Evolutionary conservation across 1,140 invertebrate genomes (phyloP).

Genomic region (Palaemon carinicauda): DNA sequence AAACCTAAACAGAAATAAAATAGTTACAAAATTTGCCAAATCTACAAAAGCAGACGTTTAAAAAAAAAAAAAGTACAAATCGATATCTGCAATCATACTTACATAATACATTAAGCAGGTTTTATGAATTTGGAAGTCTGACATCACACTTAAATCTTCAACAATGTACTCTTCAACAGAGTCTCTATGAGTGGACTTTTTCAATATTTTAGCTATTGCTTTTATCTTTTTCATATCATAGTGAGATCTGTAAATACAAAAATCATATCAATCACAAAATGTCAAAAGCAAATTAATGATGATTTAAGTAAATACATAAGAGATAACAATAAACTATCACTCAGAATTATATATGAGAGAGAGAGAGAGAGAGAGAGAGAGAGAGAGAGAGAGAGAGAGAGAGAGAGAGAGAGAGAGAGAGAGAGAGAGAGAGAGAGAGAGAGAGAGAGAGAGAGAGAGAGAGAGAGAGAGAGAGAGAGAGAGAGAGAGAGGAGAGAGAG

Average conservation of each 20-base stretch:
- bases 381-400: not conserved
- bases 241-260: not conserved
- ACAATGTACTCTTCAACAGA: too few species aligned
- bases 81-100: not conserved
- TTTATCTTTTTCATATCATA: not conserved
- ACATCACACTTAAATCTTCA: too few species aligned
- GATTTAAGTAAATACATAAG: not conserved
- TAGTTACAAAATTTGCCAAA: too few species aligned
- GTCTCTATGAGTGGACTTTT: too few species aligned
- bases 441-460: not conserved
- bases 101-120: conserved; percentile 41
- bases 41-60: too few species aligned
- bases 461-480: not conserved
- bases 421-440: not conserved
- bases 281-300: not conserved
- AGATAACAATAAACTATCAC: too few species aligned
- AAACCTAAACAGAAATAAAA: too few species aligned
- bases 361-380: not conserved
- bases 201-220: too few species aligned
- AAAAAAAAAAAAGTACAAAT: too few species aligned
- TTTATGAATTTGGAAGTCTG: conserved; percentile 30
- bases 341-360: too few species aligned
- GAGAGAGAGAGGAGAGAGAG: not conserved
- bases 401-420: not conserved
- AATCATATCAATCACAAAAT: not conserved